A percentile compares a stretch with the other conserved stretches of the same genome.
phyloP scores from a whole-genome alignment of 2,797 vertebrate species.

The Cirrhinus mrigala region DNA sequence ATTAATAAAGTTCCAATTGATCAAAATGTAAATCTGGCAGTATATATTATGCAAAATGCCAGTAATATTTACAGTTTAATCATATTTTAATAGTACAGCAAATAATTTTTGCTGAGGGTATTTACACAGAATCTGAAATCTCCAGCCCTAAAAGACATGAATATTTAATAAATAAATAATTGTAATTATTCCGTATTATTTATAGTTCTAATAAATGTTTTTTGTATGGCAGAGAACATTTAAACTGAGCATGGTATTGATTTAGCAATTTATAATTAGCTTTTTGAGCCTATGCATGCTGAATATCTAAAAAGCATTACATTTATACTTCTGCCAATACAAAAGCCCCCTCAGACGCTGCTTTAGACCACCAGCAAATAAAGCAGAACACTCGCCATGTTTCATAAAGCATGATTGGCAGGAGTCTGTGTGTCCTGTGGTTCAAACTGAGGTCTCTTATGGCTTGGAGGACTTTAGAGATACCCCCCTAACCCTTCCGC shows the following conservation, averaged over 20 bases:
- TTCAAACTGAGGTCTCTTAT: conserved; percentile 75
- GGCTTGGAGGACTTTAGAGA: conserved; percentile 64
- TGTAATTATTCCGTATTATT: background rate
- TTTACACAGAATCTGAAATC: background rate
- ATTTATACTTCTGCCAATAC: conserved; percentile 38
- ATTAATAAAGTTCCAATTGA: background rate
- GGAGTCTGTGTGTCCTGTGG: conserved; percentile 58
- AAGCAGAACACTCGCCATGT: conserved; percentile 67
- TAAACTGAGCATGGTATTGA: background rate
- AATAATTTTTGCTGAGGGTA: background rate
- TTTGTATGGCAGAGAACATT: background rate
- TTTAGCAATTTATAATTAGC: background rate
- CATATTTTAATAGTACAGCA: too few relatives aligned
- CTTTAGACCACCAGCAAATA: conserved; percentile 71
- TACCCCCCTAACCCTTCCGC: conserved; percentile 67
- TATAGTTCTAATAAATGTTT: background rate
- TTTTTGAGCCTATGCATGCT: conserved; percentile 13
- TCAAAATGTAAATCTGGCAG: background rate
- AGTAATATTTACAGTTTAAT: too few relatives aligned
- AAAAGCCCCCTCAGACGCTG: conserved; percentile 43
- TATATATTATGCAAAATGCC: background rate
- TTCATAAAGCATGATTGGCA: conserved; percentile 74
- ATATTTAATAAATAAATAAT: background rate
- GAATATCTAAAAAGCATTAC: background rate
- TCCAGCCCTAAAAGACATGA: background rate